phyloP scores from a whole-genome alignment of 2,113 vertebrate species.

The Laticauda laticaudata region DNA sequence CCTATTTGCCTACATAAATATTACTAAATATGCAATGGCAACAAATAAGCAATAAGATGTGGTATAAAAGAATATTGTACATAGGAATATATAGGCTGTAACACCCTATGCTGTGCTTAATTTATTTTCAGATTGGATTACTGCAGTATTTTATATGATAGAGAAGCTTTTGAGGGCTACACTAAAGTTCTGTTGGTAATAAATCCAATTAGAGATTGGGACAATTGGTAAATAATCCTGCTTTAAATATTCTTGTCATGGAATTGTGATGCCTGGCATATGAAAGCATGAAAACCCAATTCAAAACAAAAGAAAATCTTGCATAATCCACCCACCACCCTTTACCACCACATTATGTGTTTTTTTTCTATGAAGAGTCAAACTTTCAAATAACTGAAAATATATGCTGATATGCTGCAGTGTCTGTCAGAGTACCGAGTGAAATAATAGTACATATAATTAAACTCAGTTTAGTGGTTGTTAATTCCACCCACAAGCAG shows the following conservation, averaged over 20 bases:
- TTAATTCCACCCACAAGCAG: slow-evolving; percentile 32
- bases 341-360: neutral
- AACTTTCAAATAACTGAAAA: slow-evolving; percentile 14
- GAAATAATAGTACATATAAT: slow-evolving; percentile 33
- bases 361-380: neutral
- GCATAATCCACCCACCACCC: neutral
- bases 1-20: neutral
- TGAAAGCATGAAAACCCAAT: neutral
- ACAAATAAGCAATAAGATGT: neutral
- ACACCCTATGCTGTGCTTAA: neutral
- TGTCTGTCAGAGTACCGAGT: slow-evolving; percentile 23
- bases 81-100: neutral
- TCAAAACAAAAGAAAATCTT: neutral
- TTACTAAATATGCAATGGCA: neutral
- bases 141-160: neutral
- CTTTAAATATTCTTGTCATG: neutral
- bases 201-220: neutral
- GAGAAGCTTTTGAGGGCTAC: neutral
- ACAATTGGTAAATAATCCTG: neutral
- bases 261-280: neutral
- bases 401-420: neutral
- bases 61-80: neutral
- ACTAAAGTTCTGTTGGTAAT: neutral
- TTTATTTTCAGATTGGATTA: neutral
- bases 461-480: slow-evolving; percentile 29